Evolutionary conservation across 2,797 vertebrate species (phyloP), one percentile per base, ranked within the genome.

Genomic region (Remorina albescens): DNA sequence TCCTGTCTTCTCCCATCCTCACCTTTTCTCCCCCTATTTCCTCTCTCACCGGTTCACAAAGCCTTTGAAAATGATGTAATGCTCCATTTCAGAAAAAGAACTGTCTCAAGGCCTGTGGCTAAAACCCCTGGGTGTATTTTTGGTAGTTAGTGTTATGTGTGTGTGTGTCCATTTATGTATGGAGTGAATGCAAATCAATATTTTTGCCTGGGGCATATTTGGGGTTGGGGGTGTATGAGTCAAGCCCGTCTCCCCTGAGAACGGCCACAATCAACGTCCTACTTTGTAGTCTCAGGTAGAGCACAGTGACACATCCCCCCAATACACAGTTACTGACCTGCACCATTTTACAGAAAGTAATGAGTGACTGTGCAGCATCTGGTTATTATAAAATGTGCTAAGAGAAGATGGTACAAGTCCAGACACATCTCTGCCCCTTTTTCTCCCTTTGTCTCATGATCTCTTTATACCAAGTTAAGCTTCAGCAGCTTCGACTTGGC

Each of bases 281-380:
- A 85, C 74, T 84, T 88, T 82, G 37, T 74, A 11, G 70, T 70
- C 75, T 78, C 51, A 77, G 74, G 57, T 77, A 41, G 71, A 80
- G 57, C 47, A 50, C 42, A 47, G 67, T 58, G 86, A 71, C 76
- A 79, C 76, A 67, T 84, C 75, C n/a, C 68, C 54, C 58, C 42
- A 21, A 21, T 54, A 25, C 37, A 18, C 60, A 71, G 30, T 71
- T 12, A 49, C 23, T 47, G 57, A 68, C 55, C 70, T 47, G 46
- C 37, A 58, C 66, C 25, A 36, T 71, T 77, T 74, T 55, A 54
- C 49, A 64, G 44, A 59, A 26, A 68, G 54, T 62, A 80, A 76
- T 67, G 42, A 46, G 10, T 8, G 34, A 34, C 15, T 57, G 28
- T 21, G 21, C 55, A 28, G 57, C 58, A 65, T 73, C 56, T 71